These are phyloP conservation scores for Amphibalanus amphitrite DNA, from an alignment of 1,140 invertebrate genomes.

Conservation along the genomic window DNA sequence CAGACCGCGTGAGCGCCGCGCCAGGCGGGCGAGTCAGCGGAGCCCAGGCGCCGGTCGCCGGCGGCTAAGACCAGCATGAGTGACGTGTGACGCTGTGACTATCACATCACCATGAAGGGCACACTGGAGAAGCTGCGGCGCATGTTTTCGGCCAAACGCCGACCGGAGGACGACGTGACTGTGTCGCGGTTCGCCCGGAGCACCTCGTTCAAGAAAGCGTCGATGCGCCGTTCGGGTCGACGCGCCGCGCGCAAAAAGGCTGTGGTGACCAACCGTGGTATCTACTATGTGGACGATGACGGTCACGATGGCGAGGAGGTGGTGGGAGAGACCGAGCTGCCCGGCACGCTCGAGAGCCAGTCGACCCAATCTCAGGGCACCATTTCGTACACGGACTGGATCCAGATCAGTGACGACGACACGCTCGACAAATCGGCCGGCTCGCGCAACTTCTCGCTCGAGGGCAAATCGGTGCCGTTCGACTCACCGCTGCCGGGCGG, in stretches of 20 bases:
- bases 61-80: not conserved
- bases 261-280: slow-evolving; percentile 2
- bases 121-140: not conserved
- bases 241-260: not conserved
- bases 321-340: not conserved
- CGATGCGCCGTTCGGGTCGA: not conserved
- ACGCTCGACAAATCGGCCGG: not conserved
- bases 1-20: not conserved
- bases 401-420: slow-evolving; percentile 2
- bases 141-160: not conserved
- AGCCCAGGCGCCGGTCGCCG: not conserved
- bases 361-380: not conserved
- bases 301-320: not conserved
- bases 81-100: no score
- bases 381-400: slow-evolving; percentile 1
- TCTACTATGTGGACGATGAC: not conserved
- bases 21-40: not conserved
- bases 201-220: slow-evolving; percentile 1
- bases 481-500: not conserved
- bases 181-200: not conserved
- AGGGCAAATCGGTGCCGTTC: slow-evolving; percentile 5
- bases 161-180: not conserved
- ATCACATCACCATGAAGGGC: not conserved
- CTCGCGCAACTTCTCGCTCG: not conserved
- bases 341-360: not conserved